A percentile compares a stretch with the other conserved stretches of the same genome.
Evolutionary conservation across 2,113 vertebrate species (phyloP).

Genomic region (Lophius piscatorius): DNA sequence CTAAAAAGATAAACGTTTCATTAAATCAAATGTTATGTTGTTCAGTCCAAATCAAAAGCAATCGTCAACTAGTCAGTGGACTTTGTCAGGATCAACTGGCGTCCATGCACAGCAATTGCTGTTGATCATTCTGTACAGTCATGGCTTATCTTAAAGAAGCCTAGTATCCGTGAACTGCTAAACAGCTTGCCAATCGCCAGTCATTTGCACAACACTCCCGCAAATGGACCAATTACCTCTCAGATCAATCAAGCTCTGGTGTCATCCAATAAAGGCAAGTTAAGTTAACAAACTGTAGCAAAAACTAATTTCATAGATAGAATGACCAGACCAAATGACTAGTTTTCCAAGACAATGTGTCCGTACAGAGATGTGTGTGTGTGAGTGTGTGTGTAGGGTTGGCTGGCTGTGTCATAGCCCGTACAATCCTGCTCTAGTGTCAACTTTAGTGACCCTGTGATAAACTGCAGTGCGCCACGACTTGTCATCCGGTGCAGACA

Average conservation of each 20-base stretch:
- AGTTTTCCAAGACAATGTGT: not conserved
- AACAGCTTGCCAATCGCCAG: slow-evolving; percentile 1
- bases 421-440: slow-evolving; percentile 39
- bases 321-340: slow-evolving; percentile 1
- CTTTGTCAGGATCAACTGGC: too few relatives aligned
- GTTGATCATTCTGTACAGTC: too few relatives aligned
- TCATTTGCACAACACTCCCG: not conserved
- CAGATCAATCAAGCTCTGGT: slow-evolving; percentile 14
- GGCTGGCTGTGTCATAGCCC: slow-evolving; percentile 41
- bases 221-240: slow-evolving; percentile 14
- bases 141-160: too few relatives aligned
- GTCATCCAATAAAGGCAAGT: too few relatives aligned
- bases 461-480: slow-evolving; percentile 51
- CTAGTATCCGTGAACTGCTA: too few relatives aligned
- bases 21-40: too few relatives aligned
- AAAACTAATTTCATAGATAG: too few relatives aligned
- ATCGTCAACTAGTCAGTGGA: too few relatives aligned
- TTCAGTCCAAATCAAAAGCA: too few relatives aligned
- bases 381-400: slow-evolving; percentile 5
- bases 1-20: too few relatives aligned
- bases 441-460: slow-evolving; percentile 52
- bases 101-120: too few relatives aligned
- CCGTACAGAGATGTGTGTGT: slow-evolving; percentile 15
- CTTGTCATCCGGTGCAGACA: slow-evolving; percentile 50
- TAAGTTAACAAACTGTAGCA: too few relatives aligned